Base-by-base conservation (phyloP, 2,888 invertebrate species). In the Drosophila mettleri region DNA sequence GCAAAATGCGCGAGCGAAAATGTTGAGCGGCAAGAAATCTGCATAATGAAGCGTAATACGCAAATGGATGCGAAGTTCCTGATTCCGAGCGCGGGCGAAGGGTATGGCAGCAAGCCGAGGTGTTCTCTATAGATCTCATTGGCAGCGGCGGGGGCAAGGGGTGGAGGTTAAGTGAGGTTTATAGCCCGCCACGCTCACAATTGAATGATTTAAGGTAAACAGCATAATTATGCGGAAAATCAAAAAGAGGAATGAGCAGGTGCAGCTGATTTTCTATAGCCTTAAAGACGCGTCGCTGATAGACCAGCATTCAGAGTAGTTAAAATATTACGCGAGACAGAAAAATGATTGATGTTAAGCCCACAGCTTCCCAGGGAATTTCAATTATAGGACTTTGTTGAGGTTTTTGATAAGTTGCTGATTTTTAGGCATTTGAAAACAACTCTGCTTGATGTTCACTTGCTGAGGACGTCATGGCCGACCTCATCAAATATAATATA, bases 1-100 rank as follows among this genome's bases (percentile, higher is more conserved):
- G 27, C 24, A 29, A 55, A 51, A n/a, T n/a, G n/a, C n/a, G n/a
- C 22, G 49, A 70, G 61, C 38, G 69, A 67, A 66, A 81, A 65
- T 61, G 66, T 46, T 54, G 55, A 51, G 49, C 52, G 67, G 73
- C 80, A 88, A 79, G 79, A 85, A 87, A 87, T 89, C 89, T 89
- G 88, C 89, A 87, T 87, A 85, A 87, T 89, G 84, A 84, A 89
- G 89, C 89, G 89, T 89, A 88, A 86, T 84, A 86, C 83, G 69
- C 87, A 67, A 72, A 86, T 72, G 88, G 86, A 69, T 86, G 77
- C 83, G 83, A 68, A 83, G 69, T 61, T 69, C 70, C 84, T 86
- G 88, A 85, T 85, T 81, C 79, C 67, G 59, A 3, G 29, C 10
- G 24, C 12, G 27, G 16, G 27, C 45, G 18, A 4, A 9, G 18